These are phyloP conservation scores for Tipula confusa DNA, from an alignment of 2,888 invertebrate genomes.

Conservation along the genomic window DNA sequence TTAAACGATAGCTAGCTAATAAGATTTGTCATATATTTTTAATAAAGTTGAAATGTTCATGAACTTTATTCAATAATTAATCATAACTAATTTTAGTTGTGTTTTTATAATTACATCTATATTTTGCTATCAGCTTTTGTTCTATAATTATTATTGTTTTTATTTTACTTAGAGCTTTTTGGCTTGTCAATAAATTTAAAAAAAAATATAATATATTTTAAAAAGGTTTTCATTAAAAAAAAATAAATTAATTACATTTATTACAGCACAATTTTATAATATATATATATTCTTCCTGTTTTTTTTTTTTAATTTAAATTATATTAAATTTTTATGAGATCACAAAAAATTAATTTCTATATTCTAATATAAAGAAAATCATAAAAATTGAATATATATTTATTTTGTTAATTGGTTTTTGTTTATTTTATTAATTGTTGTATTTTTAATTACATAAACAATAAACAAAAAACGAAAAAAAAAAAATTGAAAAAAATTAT, in stretches of 20 bases:
- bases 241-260: constrained; percentile 17
- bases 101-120: not conserved
- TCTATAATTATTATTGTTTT: not conserved
- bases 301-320: not conserved
- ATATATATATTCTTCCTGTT: constrained; percentile 10
- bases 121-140: not conserved
- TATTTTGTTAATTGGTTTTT: constrained; percentile 25
- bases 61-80: not conserved
- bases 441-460: constrained; percentile 7
- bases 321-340: not conserved
- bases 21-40: no score
- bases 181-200: constrained; percentile 26
- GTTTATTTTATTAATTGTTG: constrained; percentile 27
- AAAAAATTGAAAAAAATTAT: no score
- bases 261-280: constrained; percentile 21
- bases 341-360: not conserved
- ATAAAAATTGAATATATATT: not conserved
- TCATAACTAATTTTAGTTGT: not conserved
- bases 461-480: not conserved
- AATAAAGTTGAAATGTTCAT: no score
- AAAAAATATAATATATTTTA: constrained; percentile 25
- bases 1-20: no score
- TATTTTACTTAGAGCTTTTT: constrained; percentile 26
- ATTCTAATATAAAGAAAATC: not conserved
- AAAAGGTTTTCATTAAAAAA: not conserved